A percentile compares a stretch with the other conserved stretches of the same genome.
Conservation (phyloP, 2,888 invertebrate genomes). For the Heliconius ismenius region DNA sequence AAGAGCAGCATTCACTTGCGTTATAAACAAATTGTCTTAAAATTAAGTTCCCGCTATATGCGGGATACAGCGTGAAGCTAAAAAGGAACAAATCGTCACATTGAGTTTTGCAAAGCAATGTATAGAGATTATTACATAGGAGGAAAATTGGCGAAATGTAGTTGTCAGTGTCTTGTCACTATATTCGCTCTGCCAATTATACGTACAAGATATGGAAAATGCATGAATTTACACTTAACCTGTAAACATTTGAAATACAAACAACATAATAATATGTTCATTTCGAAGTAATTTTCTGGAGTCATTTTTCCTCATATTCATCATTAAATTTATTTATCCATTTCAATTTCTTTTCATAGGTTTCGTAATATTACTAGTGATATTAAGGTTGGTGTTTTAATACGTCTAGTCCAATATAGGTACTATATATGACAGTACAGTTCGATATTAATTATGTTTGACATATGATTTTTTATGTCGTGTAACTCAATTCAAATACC, state of each 20-base stretch:
- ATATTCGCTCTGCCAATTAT: background rate
- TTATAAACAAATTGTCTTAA: background rate
- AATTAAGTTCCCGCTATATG: background rate
- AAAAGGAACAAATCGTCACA: no score
- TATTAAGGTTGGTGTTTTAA: slow-evolving; percentile 21
- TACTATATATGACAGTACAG: no score
- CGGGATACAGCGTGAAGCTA: background rate
- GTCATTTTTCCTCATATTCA: slow-evolving; percentile 3
- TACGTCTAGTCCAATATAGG: background rate
- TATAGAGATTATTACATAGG: no score
- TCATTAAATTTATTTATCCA: background rate
- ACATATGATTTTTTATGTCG: no score
- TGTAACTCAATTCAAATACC: no score
- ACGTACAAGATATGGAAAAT: background rate
- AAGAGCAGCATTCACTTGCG: background rate
- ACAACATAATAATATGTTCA: background rate
- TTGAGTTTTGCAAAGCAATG: no score
- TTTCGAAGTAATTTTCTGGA: background rate
- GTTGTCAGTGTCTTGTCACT: background rate
- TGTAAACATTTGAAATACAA: background rate
- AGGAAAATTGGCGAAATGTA: no score
- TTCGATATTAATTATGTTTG: no score
- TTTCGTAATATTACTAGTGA: background rate
- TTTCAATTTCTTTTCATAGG: background rate
- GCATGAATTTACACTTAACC: background rate